Percentiles rank a stretch among this genome's conserved stretches.
These are phyloP conservation scores for Laspeyria flexula DNA, from an alignment of 2,888 invertebrate genomes.

Conservation along the genomic window DNA sequence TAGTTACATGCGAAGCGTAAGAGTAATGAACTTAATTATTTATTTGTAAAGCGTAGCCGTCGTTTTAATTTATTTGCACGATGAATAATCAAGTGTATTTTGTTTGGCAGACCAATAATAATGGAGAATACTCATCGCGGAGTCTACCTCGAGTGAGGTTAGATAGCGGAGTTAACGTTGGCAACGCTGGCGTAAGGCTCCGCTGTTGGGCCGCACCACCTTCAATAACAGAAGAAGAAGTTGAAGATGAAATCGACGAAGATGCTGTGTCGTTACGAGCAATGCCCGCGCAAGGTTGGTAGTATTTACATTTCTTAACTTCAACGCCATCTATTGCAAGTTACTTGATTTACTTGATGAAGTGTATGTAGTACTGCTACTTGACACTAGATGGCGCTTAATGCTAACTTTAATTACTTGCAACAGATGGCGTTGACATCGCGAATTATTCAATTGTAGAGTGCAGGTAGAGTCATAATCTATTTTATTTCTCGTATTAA, in stretches of 20 bases:
- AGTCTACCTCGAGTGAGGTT: conserved; percentile 88
- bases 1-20: background rate
- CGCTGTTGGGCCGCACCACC: conserved; percentile 88
- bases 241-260: conserved; percentile 87
- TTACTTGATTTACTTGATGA: background rate
- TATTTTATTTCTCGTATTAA: too few species aligned
- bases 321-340: conserved; percentile 54
- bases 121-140: conserved; percentile 74
- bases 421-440: conserved; percentile 39
- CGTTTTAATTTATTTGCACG: background rate
- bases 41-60: background rate
- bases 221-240: conserved; percentile 89
- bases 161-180: conserved; percentile 88
- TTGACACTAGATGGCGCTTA: conserved; percentile 52
- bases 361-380: conserved; percentile 17
- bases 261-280: conserved; percentile 89
- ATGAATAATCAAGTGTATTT: conserved; percentile 9
- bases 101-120: conserved; percentile 69
- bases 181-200: conserved; percentile 86
- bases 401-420: background rate
- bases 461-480: background rate
- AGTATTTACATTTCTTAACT: background rate
- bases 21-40: background rate
- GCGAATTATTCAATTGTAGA: too few species aligned
- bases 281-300: conserved; percentile 87